These are phyloP conservation scores for Leucosticte australis DNA, from an alignment of 2,113 vertebrate species.

Conservation along the genomic window DNA sequence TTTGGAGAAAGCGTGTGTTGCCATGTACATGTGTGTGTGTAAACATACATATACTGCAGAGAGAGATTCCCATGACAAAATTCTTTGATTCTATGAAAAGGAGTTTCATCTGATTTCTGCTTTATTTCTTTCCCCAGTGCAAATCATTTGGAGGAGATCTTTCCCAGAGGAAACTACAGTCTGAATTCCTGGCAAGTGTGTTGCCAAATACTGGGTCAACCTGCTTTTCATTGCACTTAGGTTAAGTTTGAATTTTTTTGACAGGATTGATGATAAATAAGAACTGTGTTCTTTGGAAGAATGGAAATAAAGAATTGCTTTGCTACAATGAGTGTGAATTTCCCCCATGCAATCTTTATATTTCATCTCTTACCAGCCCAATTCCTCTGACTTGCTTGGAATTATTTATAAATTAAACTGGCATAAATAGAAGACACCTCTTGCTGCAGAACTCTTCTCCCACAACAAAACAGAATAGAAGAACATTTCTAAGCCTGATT, in stretches of 20 bases:
- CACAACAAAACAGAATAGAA: neutral
- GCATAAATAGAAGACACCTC: neutral
- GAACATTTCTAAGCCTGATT: neutral
- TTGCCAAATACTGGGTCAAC: constrained; percentile 59
- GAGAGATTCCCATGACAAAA: neutral
- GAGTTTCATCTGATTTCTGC: neutral
- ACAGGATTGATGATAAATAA: neutral
- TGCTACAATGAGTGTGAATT: neutral
- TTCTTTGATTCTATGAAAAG: neutral
- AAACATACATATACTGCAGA: neutral
- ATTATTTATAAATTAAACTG: neutral
- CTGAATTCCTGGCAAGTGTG: constrained; percentile 60
- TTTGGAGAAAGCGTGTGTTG: neutral
- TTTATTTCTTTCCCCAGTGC: neutral
- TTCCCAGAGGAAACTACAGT: constrained; percentile 57
- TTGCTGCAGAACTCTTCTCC: neutral
- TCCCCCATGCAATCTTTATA: neutral
- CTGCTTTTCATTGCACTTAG: constrained; percentile 61
- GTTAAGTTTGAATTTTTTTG: neutral
- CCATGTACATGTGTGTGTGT: fast-evolving
- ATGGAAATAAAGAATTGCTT: neutral
- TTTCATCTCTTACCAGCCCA: neutral
- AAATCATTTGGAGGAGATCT: neutral
- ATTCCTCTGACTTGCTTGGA: neutral
- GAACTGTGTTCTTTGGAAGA: neutral